phyloP scores from a whole-genome alignment of 2,888 invertebrate genomes.

The Halocaridina rubra region DNA sequence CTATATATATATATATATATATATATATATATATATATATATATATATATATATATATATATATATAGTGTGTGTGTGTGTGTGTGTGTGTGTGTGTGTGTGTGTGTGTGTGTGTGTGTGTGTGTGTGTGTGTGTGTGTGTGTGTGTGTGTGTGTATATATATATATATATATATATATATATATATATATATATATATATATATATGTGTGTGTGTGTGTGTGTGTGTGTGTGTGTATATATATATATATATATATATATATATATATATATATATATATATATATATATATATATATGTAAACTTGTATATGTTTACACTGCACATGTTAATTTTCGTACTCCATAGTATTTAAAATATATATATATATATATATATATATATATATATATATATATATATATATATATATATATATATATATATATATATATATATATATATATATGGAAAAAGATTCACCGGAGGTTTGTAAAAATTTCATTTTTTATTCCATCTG shows the following conservation, averaged over 20 bases:
- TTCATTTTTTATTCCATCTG: too few species aligned
- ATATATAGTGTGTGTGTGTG: too few species aligned
- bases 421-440: slow-evolving; percentile 16
- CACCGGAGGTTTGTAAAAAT: too few species aligned
- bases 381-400: slow-evolving; percentile 7
- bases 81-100: background rate
- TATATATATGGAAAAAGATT: too few species aligned
- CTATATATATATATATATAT: background rate
- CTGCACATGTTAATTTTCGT: background rate
- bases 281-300: background rate
- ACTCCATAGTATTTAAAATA: background rate
- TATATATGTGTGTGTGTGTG: background rate
- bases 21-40: background rate
- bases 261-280: background rate
- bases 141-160: background rate
- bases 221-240: background rate
- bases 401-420: slow-evolving; percentile 16
- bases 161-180: slow-evolving; percentile 17
- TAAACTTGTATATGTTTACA: background rate
- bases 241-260: background rate
- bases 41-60: background rate
- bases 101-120: background rate
- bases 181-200: background rate
- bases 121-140: background rate
- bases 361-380: background rate